Conservation (phyloP, 2,888 invertebrate species). For the Neuroscelio doddi region DNA sequence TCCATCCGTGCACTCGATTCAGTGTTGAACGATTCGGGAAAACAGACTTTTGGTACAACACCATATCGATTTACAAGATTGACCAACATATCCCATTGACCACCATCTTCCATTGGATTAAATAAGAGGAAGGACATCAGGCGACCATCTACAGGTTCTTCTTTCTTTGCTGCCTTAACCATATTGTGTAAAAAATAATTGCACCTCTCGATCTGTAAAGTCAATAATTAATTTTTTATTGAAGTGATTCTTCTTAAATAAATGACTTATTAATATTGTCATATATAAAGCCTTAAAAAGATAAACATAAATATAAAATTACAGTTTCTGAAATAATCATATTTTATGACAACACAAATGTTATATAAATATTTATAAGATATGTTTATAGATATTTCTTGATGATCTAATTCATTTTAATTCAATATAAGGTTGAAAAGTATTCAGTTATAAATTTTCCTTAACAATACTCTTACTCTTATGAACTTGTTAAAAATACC, state of each 20-base stretch:
- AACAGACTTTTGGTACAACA: slow-evolving; percentile 90
- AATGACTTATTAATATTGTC: too few species aligned
- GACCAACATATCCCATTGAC: slow-evolving; percentile 95
- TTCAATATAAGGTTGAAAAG: too few species aligned
- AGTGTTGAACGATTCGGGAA: slow-evolving; percentile 87
- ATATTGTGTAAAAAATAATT: slow-evolving; percentile 90
- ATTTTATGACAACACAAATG: neutral
- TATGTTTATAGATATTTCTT: neutral
- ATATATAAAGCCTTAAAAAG: too few species aligned
- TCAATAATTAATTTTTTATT: slow-evolving; percentile 8
- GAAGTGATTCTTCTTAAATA: neutral
- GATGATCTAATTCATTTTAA: neutral
- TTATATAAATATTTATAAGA: neutral
- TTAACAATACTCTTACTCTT: too few species aligned
- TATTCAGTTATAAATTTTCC: too few species aligned
- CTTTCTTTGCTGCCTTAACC: slow-evolving; percentile 82
- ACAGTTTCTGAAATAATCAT: neutral
- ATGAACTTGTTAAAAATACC: too few species aligned
- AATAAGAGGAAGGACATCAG: slow-evolving; percentile 84
- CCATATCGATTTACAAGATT: slow-evolving; percentile 91
- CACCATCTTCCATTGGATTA: slow-evolving; percentile 89
- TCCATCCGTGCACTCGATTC: slow-evolving; percentile 85
- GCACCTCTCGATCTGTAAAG: slow-evolving; percentile 81
- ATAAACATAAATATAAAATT: neutral
- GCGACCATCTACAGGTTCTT: slow-evolving; percentile 85